A percentile compares a stretch with the other conserved stretches of the same genome.
Conservation (phyloP, 1,140 invertebrate species). For the Pogonus chalceus region DNA sequence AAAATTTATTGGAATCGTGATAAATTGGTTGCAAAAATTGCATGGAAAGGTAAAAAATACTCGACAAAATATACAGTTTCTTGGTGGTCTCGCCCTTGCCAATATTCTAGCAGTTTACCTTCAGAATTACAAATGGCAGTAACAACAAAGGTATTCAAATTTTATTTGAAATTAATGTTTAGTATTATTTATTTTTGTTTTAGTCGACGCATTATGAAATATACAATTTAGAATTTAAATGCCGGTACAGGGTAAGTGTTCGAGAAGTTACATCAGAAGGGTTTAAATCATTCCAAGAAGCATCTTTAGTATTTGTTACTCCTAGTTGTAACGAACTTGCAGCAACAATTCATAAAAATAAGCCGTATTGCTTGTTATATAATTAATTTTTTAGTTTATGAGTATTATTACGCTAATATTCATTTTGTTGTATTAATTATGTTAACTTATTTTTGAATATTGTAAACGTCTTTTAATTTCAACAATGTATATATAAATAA, state of each 20-base stretch:
- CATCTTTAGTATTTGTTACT: constrained; percentile 24
- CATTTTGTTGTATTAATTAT: constrained; percentile 5
- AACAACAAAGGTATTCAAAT: constrained; percentile 26
- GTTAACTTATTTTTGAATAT: neutral
- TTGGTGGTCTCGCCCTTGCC: constrained; percentile 24
- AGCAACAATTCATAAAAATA: constrained; percentile 18
- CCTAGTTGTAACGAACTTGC: constrained; percentile 22
- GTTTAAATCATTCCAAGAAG: constrained; percentile 19
- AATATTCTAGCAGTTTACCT: constrained; percentile 10
- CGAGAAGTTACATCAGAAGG: constrained; percentile 19
- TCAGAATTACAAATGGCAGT: constrained; percentile 22
- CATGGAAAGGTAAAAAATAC: constrained; percentile 33
- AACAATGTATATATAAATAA: too few species aligned
- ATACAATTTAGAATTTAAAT: constrained; percentile 25
- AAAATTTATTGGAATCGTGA: constrained; percentile 41
- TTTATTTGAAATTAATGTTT: neutral
- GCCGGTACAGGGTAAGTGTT: constrained; percentile 24
- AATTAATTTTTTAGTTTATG: neutral
- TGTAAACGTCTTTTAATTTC: too few species aligned
- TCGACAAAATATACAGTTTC: constrained; percentile 21
- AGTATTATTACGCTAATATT: constrained; percentile 2
- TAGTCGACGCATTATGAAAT: constrained; percentile 25
- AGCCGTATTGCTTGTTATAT: constrained; percentile 8
- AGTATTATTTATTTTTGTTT: constrained; percentile 10
- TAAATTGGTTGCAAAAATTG: constrained; percentile 38